Evolutionary conservation across 2,113 vertebrate genomes (phyloP).

Genomic region (Spilogale gracilis): DNA sequence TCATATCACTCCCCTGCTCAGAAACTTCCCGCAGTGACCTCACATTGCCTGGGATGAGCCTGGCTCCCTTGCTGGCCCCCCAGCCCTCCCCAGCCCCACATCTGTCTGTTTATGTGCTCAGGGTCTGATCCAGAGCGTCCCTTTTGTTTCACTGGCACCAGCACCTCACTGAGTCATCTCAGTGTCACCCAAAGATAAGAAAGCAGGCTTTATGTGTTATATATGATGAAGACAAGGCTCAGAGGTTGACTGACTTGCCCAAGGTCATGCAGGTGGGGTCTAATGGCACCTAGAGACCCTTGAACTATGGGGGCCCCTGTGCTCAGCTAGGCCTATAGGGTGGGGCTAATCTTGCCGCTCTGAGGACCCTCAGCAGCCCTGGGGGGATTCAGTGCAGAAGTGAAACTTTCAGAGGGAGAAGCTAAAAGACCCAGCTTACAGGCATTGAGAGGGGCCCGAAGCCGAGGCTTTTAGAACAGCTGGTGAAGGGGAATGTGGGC

Average conservation of each 20-base stretch:
- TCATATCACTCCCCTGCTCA: neutral
- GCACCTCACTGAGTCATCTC: neutral
- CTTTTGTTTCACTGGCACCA: neutral
- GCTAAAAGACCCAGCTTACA: neutral
- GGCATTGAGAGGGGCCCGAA: rapidly evolving
- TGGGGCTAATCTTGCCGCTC: neutral
- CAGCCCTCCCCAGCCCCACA: rapidly evolving
- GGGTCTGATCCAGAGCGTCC: neutral
- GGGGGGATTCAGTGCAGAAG: neutral
- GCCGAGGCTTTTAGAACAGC: neutral
- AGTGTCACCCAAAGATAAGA: neutral
- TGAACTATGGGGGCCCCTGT: neutral
- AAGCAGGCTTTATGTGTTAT: neutral
- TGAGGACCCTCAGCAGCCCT: neutral
- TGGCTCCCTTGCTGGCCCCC: neutral
- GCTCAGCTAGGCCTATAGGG: neutral
- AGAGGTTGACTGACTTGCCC: neutral
- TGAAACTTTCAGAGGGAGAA: no score
- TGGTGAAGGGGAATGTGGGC: neutral
- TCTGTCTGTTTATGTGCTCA: rapidly evolving
- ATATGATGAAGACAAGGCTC: neutral
- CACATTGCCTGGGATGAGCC: neutral
- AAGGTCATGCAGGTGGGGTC: neutral
- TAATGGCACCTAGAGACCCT: neutral
- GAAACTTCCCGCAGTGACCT: constrained; percentile 49